Conservation (phyloP, 2,113 vertebrate genomes). For the Riparia riparia region DNA sequence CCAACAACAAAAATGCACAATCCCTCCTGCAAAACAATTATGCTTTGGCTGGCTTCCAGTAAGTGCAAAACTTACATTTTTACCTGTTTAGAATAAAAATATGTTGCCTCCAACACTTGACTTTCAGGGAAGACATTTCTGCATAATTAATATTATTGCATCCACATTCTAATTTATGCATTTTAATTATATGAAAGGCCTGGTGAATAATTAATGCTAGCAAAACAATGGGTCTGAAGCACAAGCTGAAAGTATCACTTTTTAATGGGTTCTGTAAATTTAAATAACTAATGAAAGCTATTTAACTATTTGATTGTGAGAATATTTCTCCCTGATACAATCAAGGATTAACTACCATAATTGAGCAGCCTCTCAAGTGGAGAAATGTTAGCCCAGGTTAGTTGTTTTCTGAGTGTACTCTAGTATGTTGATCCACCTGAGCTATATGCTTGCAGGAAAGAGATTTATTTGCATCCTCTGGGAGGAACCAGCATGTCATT, state of each 20-base stretch:
- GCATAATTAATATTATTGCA: constrained; percentile 43
- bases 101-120: neutral
- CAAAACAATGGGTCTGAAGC: constrained; percentile 39
- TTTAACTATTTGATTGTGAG: constrained; percentile 44
- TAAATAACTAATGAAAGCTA: constrained; percentile 47
- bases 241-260: constrained; percentile 43
- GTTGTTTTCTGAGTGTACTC: neutral
- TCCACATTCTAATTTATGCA: constrained; percentile 51
- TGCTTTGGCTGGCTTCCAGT: neutral
- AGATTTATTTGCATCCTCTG: neutral
- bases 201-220: constrained; percentile 55
- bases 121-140: constrained; percentile 13
- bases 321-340: neutral
- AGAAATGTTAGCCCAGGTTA: neutral
- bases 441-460: neutral
- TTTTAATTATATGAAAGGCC: constrained; percentile 55
- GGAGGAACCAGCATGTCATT: neutral
- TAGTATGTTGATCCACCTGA: neutral
- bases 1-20: neutral
- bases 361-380: neutral
- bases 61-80: constrained; percentile 27
- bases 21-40: neutral
- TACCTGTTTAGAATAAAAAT: constrained; percentile 23
- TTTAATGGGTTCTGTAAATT: constrained; percentile 26
- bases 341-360: neutral